These are phyloP conservation scores for Craseonycteris thonglongyai DNA, from an alignment of 2,113 vertebrate species.

Conservation along the genomic window DNA sequence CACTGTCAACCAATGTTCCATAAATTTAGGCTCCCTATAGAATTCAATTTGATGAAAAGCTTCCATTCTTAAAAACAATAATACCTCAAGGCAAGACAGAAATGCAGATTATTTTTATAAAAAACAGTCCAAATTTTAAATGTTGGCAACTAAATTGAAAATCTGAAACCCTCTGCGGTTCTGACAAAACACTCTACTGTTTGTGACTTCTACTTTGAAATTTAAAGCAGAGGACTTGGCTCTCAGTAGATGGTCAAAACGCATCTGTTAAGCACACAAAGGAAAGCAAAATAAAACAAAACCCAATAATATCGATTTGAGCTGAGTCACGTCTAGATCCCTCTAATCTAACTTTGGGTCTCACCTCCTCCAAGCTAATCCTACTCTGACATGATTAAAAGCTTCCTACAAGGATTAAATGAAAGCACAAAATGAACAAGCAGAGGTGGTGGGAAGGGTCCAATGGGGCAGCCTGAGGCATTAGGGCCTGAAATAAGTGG, in stretches of 20 bases:
- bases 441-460: background rate
- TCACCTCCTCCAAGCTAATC: background rate
- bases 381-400: background rate
- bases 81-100: background rate
- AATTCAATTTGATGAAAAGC: background rate
- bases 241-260: background rate
- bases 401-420: background rate
- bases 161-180: background rate
- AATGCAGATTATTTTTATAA: background rate
- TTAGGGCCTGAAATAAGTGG: background rate
- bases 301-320: background rate
- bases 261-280: background rate
- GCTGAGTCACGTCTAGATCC: background rate
- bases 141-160: slow-evolving; percentile 13
- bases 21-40: background rate
- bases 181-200: background rate
- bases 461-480: background rate
- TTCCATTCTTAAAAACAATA: background rate
- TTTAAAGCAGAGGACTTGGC: background rate
- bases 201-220: background rate
- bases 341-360: background rate
- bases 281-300: background rate
- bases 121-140: slow-evolving; percentile 42
- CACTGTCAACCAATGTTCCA: background rate
- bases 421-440: background rate